Conservation (phyloP, 1,140 invertebrate species). For the Gryllus bimaculatus region DNA sequence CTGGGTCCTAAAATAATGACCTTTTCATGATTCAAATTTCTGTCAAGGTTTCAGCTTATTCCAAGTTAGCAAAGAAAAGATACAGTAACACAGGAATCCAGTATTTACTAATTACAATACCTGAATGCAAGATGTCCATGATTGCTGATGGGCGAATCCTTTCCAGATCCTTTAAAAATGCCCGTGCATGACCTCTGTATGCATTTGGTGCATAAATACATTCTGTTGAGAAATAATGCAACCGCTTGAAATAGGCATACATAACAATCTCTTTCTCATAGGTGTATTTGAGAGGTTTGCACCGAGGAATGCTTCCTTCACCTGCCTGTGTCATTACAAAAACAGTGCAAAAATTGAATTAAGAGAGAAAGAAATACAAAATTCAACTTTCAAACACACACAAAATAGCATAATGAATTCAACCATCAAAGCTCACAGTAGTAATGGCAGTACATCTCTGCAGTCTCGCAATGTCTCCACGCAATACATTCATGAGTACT, state of each 20-base stretch:
- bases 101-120: conserved; percentile 44
- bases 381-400: neutral
- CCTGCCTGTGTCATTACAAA: conserved; percentile 45
- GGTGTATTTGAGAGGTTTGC: conserved; percentile 96
- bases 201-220: conserved; percentile 98
- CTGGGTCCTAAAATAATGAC: no score
- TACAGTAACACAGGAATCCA: no score
- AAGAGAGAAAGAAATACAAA: neutral
- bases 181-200: conserved; percentile 87
- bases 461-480: conserved; percentile 91
- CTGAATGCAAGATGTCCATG: conserved; percentile 96
- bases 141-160: conserved; percentile 87
- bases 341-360: neutral
- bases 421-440: conserved; percentile 50
- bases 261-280: conserved; percentile 99
- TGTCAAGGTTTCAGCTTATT: no score
- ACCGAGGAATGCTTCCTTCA: conserved; percentile 80
- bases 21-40: no score
- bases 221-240: conserved; percentile 99
- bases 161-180: conserved; percentile 93
- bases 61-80: no score
- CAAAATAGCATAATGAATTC: neutral
- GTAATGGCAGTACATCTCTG: conserved; percentile 82
- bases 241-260: conserved; percentile 94
- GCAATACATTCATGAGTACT: conserved; percentile 92